Conservation (phyloP, 2,888 invertebrate species). For the Drepanosiphum platanoidis region DNA sequence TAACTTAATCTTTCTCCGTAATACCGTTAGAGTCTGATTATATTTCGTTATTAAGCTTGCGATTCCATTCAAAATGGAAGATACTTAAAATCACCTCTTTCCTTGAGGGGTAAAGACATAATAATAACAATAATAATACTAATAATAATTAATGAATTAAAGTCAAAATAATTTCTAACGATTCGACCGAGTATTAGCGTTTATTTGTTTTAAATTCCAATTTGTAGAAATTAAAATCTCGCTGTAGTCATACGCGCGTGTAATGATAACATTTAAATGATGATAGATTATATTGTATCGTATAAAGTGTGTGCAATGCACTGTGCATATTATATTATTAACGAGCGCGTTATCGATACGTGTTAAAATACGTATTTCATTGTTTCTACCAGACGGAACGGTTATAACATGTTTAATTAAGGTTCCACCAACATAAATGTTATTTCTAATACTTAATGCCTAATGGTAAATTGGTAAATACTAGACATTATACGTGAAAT, state of each 20-base stretch:
- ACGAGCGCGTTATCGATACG: neutral
- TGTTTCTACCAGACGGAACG: neutral
- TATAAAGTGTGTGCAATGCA: neutral
- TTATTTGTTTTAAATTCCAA: conserved; percentile 28
- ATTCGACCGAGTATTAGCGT: neutral
- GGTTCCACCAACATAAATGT: neutral
- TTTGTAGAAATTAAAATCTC: neutral
- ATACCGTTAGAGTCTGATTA: neutral
- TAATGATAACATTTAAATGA: neutral
- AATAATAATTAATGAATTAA: neutral
- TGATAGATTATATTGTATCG: too few species aligned
- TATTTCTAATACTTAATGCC: too few species aligned
- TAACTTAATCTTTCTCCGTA: conserved; percentile 7
- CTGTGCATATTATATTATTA: neutral
- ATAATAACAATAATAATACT: neutral
- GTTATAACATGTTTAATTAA: neutral
- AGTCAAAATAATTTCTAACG: neutral
- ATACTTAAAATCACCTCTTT: neutral
- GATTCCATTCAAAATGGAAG: neutral
- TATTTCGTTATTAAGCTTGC: neutral
- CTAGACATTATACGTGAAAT: too few species aligned
- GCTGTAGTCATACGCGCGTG: too few species aligned
- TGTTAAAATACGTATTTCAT: neutral
- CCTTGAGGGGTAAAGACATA: neutral
- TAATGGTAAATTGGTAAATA: too few species aligned